A percentile compares a stretch with the other conserved stretches of the same genome.
These are phyloP conservation scores for Ips typographus DNA, from an alignment of 1,140 invertebrate genomes.

Conservation along the genomic window DNA sequence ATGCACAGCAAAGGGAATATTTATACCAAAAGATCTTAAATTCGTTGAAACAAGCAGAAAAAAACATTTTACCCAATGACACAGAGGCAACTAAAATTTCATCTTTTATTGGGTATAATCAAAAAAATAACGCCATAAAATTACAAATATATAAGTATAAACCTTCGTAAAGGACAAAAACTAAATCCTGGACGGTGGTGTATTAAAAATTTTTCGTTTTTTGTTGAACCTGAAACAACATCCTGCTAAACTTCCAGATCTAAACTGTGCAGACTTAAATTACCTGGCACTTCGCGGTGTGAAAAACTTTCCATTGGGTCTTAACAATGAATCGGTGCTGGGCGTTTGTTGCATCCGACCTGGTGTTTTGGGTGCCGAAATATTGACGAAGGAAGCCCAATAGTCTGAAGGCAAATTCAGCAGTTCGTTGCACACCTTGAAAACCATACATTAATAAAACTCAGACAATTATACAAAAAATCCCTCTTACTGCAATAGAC, in stretches of 20 bases:
- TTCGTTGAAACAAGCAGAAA: no score
- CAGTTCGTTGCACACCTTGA: conserved; percentile 66
- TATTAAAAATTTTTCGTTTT: conserved; percentile 3
- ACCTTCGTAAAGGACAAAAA: no score
- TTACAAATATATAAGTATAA: no score
- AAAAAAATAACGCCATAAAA: no score
- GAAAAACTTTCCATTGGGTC: conserved; percentile 27
- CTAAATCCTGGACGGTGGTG: neutral
- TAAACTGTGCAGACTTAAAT: neutral
- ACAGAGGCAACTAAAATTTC: no score
- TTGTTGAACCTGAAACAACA: conserved; percentile 3
- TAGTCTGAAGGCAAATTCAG: conserved; percentile 66
- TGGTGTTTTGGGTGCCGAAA: conserved; percentile 47
- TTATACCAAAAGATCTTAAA: no score
- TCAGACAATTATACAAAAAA: neutral
- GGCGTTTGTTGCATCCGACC: conserved; percentile 56
- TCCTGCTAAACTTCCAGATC: neutral
- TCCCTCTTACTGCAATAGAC: conserved; percentile 56
- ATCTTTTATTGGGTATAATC: no score
- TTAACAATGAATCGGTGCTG: conserved; percentile 58
- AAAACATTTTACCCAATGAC: no score
- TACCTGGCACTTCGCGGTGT: conserved; percentile 25
- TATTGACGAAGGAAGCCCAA: conserved; percentile 64
- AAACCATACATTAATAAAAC: conserved; percentile 17
- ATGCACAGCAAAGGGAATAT: no score